A percentile compares a stretch with the other conserved stretches of the same genome.
Evolutionary conservation across 1,140 invertebrate species (phyloP).

Genomic region (Nasonia longicornis): DNA sequence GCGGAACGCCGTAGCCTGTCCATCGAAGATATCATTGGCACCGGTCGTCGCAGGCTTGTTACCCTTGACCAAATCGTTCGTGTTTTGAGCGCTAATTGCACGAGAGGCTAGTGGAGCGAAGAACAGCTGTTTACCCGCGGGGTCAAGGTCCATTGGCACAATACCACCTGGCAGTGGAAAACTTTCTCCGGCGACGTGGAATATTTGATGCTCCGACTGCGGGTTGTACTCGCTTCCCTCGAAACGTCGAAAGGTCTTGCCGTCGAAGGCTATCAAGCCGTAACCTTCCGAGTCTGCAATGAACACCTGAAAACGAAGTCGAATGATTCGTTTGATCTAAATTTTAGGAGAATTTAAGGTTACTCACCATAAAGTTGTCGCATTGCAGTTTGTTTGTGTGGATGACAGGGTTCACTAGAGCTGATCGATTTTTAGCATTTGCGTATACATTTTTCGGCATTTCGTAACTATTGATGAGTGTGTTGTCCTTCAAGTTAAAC

Average conservation of each 20-base stretch:
- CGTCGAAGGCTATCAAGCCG: constrained; percentile 73
- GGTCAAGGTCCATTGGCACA: constrained; percentile 56
- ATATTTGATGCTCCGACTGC: constrained; percentile 49
- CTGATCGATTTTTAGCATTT: no score
- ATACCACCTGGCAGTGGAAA: constrained; percentile 63
- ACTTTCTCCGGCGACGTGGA: constrained; percentile 69
- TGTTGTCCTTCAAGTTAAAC: constrained; percentile 64
- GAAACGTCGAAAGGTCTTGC: neutral
- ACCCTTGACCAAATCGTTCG: constrained; percentile 48
- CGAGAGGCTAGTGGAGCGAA: constrained; percentile 53
- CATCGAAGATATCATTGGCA: constrained; percentile 62
- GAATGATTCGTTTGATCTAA: no score
- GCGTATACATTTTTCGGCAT: no score
- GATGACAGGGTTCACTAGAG: no score
- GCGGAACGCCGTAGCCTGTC: constrained; percentile 59
- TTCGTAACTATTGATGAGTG: constrained; percentile 50
- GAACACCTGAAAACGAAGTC: constrained; percentile 64
- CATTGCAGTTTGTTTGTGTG: no score
- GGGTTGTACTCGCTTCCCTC: constrained; percentile 3
- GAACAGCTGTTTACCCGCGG: constrained; percentile 48
- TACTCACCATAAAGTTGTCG: no score
- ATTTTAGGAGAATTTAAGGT: no score
- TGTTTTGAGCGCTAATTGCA: constrained; percentile 51
- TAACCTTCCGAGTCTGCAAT: constrained; percentile 72
- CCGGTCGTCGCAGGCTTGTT: constrained; percentile 16